Conservation (phyloP, 1,140 invertebrate species). For the Cotesia glomerata region DNA sequence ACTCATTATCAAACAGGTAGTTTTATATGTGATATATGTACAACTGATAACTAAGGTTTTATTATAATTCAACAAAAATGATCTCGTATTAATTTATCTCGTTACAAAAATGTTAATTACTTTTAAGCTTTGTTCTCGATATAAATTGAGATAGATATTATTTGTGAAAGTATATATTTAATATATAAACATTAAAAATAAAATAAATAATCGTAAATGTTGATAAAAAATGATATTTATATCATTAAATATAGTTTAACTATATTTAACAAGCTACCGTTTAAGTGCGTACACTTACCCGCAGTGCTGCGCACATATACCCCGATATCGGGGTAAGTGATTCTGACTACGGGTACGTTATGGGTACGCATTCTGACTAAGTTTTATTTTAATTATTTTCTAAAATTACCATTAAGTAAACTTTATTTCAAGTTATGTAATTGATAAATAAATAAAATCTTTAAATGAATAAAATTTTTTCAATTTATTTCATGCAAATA, state of each 20-base stretch:
- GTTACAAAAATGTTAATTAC: conserved; percentile 11
- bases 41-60: not conserved
- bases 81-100: conserved; percentile 6
- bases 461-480: not conserved
- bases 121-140: conserved; percentile 1
- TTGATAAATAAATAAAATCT: no score
- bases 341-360: no score
- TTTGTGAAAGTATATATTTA: conserved; percentile 14
- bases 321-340: conserved; percentile 2
- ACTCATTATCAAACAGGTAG: conserved; percentile 15
- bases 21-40: conserved; percentile 17
- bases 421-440: no score
- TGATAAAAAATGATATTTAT: conserved; percentile 14
- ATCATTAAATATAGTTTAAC: conserved; percentile 1
- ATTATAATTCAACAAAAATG: not conserved
- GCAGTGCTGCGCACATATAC: conserved; percentile 6
- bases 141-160: not conserved
- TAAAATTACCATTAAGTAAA: no score
- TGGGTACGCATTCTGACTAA: conserved; percentile 11
- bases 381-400: conserved; percentile 15
- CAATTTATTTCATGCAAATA: not conserved
- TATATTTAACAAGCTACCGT: not conserved
- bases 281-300: conserved; percentile 6
- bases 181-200: not conserved
- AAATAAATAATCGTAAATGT: conserved; percentile 10